Base-by-base conservation (phyloP, 1,140 invertebrate genomes). In the Plodia interpunctella region DNA sequence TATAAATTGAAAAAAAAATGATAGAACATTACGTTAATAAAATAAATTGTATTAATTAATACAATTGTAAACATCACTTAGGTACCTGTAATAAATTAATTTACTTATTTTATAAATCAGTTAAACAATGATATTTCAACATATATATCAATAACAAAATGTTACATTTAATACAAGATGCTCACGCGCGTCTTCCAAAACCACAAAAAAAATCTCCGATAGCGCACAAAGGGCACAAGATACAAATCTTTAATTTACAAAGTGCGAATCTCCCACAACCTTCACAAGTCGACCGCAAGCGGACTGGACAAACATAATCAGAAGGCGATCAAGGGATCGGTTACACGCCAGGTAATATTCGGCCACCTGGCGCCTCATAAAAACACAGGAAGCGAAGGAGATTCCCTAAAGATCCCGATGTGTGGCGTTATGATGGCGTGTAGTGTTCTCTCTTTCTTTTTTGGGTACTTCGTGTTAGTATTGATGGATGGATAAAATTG, bases 331-430 rank as follows among this genome's bases (percentile, higher is more conserved):
- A 53, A 25, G n/a, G 51, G 19, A 53, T 53, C 51, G 21, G 19
- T 53, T 53, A 53, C 51, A 21, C 5, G 51, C 20, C 51, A 53
- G 20, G 51, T 53, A 53, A 53, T 18, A n/a, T 6, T 13, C 51
- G 5, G 51, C 20, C 51, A 53, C 51, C 51, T 53, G 51, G 51
- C 51, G 51, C 51, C 51, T 44, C 17, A 51, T 19, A 51, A 51
- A 51, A 53, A 53, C 5, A 53, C 51, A 53, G 51, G 51, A 53
- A 53, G 51, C 51, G 19, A 53, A n/a, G 13, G 8, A 53, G 51
- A 53, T 53, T 6, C 19, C 15, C 13, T 6, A 6, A n/a, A n/a
- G 51, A 25, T n/a, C 28, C 19, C 19, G 30, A 32, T 32, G 30
- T 32, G 21, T 25, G 21, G 21, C 21, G 21, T 32, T 32, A 53